Evolutionary conservation across 2,113 vertebrate genomes (phyloP).

Genomic region (Leuciscus idus): DNA sequence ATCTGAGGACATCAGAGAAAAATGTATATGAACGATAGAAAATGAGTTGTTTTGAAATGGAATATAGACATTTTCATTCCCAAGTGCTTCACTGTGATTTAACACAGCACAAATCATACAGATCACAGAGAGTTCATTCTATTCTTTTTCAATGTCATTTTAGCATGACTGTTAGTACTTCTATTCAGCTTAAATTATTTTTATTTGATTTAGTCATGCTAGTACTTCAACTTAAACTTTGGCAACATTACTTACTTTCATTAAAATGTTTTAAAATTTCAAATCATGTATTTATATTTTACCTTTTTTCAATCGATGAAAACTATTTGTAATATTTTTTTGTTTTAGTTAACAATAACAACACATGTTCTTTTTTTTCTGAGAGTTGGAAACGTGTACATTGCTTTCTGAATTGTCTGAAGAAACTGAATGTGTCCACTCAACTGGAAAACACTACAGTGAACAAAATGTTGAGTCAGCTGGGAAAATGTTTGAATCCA

Average conservation of each 20-base stretch:
- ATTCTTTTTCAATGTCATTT: neutral
- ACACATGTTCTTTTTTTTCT: neutral
- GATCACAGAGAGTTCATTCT: neutral
- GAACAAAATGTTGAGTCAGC: constrained; percentile 16
- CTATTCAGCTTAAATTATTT: neutral
- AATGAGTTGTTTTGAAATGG: constrained; percentile 12
- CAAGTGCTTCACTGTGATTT: neutral
- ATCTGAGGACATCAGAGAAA: neutral
- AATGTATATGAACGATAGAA: constrained; percentile 12
- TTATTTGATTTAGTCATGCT: neutral
- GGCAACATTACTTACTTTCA: neutral
- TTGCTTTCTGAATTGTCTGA: neutral
- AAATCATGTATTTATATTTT: neutral
- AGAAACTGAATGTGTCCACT: constrained; percentile 23
- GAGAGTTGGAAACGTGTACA: neutral
- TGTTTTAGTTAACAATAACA: neutral
- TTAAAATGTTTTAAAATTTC: neutral
- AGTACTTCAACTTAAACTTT: neutral
- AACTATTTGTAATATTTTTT: neutral
- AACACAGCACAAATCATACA: neutral
- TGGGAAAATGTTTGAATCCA: neutral
- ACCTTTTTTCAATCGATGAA: neutral
- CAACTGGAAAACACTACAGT: neutral
- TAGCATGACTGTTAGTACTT: no score
- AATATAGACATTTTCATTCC: neutral